Percentiles rank a stretch among this genome's conserved stretches.
Conservation (phyloP, 2,797 vertebrate species). For the Artibeus jamaicensis region DNA sequence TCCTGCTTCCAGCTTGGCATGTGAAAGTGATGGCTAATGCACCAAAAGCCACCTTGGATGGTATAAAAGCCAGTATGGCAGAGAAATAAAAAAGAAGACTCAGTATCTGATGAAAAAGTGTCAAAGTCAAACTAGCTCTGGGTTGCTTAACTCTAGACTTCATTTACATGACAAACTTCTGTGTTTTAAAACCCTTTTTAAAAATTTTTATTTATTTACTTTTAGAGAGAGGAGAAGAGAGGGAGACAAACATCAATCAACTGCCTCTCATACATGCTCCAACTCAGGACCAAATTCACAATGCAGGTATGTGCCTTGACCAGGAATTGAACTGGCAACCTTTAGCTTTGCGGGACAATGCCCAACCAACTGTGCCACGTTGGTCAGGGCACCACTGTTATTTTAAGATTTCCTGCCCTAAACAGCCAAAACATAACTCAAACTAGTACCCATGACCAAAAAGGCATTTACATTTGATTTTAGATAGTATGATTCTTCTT, state of each 20-base stretch:
- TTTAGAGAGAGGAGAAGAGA: neutral
- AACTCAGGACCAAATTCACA: neutral
- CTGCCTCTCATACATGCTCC: neutral
- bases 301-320: neutral
- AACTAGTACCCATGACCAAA: neutral
- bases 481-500: neutral
- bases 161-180: neutral
- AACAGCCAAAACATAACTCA: neutral
- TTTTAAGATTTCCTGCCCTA: neutral
- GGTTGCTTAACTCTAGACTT: neutral
- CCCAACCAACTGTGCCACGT: neutral
- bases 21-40: neutral
- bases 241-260: neutral
- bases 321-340: neutral
- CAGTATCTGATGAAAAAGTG: neutral
- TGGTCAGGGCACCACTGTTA: neutral
- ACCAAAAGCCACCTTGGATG: neutral
- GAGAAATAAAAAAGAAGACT: neutral
- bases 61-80: neutral
- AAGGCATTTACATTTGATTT: slow-evolving; percentile 13
- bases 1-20: neutral
- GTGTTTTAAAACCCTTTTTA: neutral
- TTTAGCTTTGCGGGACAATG: neutral
- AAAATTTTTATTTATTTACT: neutral
- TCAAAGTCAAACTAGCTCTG: neutral